These are phyloP conservation scores for Cynopterus brachyotis DNA, from an alignment of 2,113 vertebrate genomes.

Conservation along the genomic window DNA sequence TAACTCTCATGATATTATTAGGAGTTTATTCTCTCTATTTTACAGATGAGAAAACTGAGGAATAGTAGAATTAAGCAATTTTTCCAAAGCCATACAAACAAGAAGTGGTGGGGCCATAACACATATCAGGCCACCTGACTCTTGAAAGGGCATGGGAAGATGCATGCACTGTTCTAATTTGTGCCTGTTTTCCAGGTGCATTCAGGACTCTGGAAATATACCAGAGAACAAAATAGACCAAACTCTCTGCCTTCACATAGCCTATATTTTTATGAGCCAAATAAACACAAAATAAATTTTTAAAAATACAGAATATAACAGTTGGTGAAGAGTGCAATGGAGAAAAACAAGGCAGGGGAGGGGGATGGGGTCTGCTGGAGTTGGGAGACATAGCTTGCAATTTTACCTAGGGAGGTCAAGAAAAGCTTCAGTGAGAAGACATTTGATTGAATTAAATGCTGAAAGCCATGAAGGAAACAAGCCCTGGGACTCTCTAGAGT, in stretches of 20 bases:
- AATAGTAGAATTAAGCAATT: not conserved
- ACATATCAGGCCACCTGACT: not conserved
- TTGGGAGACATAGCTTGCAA: not conserved
- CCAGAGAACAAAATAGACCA: not conserved
- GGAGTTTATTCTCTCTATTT: conserved; percentile 24
- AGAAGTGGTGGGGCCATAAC: not conserved
- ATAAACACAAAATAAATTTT: not conserved
- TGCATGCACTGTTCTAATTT: not conserved
- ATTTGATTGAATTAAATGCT: conserved; percentile 16
- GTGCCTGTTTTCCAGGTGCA: not conserved
- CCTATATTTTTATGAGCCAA: not conserved
- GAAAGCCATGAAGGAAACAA: not conserved
- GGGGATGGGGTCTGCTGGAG: not conserved
- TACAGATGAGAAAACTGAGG: not conserved
- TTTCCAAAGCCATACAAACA: not conserved
- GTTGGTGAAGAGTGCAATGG: not conserved
- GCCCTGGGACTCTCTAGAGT: not conserved
- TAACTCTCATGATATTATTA: not conserved
- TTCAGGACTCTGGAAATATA: not conserved
- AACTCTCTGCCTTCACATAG: not conserved
- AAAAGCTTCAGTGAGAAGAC: not conserved
- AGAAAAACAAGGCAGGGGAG: not conserved
- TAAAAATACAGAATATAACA: not conserved
- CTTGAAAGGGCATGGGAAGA: not conserved
- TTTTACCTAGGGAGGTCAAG: not conserved